Conservation (phyloP, 2,888 invertebrate genomes). For the Melinopterus prodromus region DNA sequence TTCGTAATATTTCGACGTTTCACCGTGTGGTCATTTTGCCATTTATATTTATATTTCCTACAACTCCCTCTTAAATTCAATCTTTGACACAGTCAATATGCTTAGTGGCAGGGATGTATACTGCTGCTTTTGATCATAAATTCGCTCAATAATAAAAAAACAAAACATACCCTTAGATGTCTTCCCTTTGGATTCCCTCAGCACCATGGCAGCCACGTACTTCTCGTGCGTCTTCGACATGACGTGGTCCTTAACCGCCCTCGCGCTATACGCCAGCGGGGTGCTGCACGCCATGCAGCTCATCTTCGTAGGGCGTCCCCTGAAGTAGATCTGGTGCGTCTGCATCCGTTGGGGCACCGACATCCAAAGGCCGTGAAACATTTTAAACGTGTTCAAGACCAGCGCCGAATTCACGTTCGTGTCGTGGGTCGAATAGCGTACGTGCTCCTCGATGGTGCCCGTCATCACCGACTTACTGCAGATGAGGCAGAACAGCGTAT, state of each 20-base stretch:
- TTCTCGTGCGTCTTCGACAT: constrained; percentile 21
- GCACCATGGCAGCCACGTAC: background rate
- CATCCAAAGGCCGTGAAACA: constrained; percentile 22
- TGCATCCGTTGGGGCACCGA: constrained; percentile 9
- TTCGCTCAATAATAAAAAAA: constrained; percentile 11
- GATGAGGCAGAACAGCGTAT: constrained; percentile 20
- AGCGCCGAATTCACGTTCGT: too few species aligned
- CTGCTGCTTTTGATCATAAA: too few species aligned
- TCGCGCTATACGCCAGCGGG: background rate
- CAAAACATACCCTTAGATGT: background rate
- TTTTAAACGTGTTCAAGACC: background rate
- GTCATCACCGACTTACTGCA: constrained; percentile 11
- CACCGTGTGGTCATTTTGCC: too few species aligned
- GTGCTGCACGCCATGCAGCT: constrained; percentile 26
- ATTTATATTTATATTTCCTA: too few species aligned
- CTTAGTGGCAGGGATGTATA: too few species aligned
- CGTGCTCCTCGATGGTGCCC: background rate
- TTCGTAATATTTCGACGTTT: too few species aligned
- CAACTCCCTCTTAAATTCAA: too few species aligned
- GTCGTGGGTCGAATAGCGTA: background rate
- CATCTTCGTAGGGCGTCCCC: constrained; percentile 14
- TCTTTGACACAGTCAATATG: too few species aligned
- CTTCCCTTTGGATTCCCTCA: background rate
- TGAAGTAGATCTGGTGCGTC: constrained; percentile 24
- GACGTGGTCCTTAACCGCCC: constrained; percentile 5